Percentiles rank a stretch among this genome's conserved stretches.
Conservation (phyloP, 2,113 vertebrate species). For the Sclerurus mexicanus region DNA sequence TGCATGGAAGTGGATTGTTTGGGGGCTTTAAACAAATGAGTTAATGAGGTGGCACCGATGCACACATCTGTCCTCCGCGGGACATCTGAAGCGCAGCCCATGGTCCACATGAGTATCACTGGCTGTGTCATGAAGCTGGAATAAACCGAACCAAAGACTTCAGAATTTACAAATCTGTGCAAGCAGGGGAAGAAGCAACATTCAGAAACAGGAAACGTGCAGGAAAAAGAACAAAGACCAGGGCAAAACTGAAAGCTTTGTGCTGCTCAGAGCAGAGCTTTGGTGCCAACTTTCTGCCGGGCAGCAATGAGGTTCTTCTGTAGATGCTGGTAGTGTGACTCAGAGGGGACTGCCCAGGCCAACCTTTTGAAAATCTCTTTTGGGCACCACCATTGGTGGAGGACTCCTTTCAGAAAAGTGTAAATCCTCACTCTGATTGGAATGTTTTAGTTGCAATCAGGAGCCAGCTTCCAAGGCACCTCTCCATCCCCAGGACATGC, state of each 20-base stretch:
- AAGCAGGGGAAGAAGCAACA: background rate
- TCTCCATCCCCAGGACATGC: background rate
- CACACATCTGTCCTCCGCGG: background rate
- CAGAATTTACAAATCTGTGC: background rate
- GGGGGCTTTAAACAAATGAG: conserved; percentile 26
- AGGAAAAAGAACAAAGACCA: background rate
- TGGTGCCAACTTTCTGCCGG: background rate
- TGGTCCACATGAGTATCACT: background rate
- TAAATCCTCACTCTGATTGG: background rate
- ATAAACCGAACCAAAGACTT: background rate
- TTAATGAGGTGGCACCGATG: conserved; percentile 25
- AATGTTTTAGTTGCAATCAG: background rate
- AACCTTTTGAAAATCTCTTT: background rate
- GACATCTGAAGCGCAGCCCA: background rate
- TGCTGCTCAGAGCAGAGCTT: background rate
- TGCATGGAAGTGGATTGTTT: conserved; percentile 37
- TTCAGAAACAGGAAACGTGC: background rate
- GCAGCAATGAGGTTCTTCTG: background rate
- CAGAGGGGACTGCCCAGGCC: background rate
- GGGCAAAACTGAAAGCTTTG: background rate
- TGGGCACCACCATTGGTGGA: background rate
- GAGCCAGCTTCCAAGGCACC: background rate
- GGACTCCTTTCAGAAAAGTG: background rate
- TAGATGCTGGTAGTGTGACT: background rate
- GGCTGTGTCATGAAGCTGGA: background rate